phyloP scores from a whole-genome alignment of 2,888 invertebrate species.

The Trissolcus japonicus region DNA sequence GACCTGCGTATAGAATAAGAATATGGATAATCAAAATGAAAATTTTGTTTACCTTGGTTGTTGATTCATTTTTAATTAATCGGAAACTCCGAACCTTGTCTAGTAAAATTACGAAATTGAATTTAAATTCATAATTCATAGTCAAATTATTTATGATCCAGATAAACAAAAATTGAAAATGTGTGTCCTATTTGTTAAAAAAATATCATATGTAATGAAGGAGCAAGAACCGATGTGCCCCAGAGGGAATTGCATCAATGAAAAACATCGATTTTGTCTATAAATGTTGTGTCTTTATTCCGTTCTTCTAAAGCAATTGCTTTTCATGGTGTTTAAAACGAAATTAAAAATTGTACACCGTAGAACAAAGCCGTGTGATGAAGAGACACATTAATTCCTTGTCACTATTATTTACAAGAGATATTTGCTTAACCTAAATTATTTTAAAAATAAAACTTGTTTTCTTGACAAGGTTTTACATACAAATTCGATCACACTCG shows the following conservation, averaged over 20 bases:
- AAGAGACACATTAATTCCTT: conserved; percentile 24
- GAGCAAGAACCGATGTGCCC: neutral
- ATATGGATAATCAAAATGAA: no score
- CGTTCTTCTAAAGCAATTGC: conserved; percentile 35
- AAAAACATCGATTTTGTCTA: conserved; percentile 10
- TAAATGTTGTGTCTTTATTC: conserved; percentile 42
- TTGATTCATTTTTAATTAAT: no score
- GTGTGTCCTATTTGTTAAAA: no score
- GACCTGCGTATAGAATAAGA: no score
- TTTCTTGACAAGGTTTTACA: conserved; percentile 29
- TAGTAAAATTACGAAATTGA: no score
- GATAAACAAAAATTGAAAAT: no score
- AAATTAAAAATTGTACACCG: conserved; percentile 38
- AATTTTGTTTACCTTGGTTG: no score
- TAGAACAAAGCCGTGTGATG: conserved; percentile 31
- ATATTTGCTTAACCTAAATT: conserved; percentile 49
- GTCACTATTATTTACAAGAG: conserved; percentile 51
- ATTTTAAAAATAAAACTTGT: conserved; percentile 53
- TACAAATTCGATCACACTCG: conserved; percentile 33
- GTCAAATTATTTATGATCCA: no score
- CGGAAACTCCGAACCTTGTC: neutral
- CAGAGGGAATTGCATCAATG: neutral
- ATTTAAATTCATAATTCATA: no score
- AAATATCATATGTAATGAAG: no score
- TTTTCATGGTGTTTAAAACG: conserved; percentile 35